Base-by-base conservation (phyloP, 2,113 vertebrate species). In the Antechinus flavipes region DNA sequence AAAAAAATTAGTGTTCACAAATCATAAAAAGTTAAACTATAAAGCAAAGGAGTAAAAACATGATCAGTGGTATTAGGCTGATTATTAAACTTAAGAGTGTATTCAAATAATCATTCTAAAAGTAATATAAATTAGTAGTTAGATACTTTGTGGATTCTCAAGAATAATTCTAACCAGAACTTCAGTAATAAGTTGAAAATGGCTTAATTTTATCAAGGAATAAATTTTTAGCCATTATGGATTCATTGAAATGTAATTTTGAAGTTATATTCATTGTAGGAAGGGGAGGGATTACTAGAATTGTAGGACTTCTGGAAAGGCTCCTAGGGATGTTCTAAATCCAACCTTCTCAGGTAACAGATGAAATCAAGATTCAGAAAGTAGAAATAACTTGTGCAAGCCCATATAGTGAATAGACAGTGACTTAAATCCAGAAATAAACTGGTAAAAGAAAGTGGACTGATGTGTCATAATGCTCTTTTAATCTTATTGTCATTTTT, bases 1-100 rank as follows among this genome's bases (percentile, higher is more conserved):
- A 50, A 90, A 52, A 46, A 46, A 91, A 93, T 54, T 96, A 84
- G n/a, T 42, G 7, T n/a, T 95, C 95, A 91, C 90, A 94, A 94
- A 93, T 92, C 27, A 96, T 46, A 93, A 91, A 95, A 92, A 95
- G 76, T 50, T 94, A 92, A 91, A 93, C 68, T 23, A 97, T 42
- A 42, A 84, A 42, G 68, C 5, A 84, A 42, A 42, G n/a, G 68
- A 14, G 68, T 84, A 84, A 91, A 61, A 27, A 47, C 14, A 25
- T 52, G 93, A 96, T 94, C 94, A 1, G 90, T 90, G 30, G 12
- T 96, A 93, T 9, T 92, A 24, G 91, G 0, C 19, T 84, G 1
- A 1, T 84, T 84, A 42, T 42, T 84, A 84, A 84, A 84, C 26
- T 92, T 93, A 90, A 92, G 49, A 93, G 58, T 5, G n/a, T 84